A percentile compares a stretch with the other conserved stretches of the same genome.
Conservation (phyloP, 2,888 invertebrate genomes). For the Beris morrisii region DNA sequence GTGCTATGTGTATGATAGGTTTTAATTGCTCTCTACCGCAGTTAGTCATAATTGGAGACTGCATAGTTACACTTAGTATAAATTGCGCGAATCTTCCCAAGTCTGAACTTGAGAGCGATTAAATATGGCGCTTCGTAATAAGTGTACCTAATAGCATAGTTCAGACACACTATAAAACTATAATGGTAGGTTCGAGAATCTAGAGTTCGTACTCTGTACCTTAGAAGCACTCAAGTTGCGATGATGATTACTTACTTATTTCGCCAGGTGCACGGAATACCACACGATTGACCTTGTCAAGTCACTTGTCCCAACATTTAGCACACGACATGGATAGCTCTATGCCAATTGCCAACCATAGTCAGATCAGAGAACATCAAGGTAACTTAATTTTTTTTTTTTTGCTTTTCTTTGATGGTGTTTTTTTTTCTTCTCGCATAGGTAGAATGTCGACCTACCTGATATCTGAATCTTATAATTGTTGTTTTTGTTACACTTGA, state of each 20-base stretch:
- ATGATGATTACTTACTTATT: conserved; percentile 21
- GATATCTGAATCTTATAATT: conserved; percentile 2
- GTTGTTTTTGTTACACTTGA: conserved; percentile 21
- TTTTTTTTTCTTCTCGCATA: not conserved
- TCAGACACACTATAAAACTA: too few species aligned
- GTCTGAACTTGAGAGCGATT: too few species aligned
- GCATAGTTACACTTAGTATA: too few species aligned
- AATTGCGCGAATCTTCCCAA: too few species aligned
- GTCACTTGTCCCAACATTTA: conserved; percentile 21
- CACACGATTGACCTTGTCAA: conserved; percentile 19
- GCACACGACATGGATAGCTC: conserved; percentile 22
- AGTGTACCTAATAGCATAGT: too few species aligned
- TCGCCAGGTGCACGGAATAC: conserved; percentile 20
- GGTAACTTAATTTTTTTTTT: conserved; percentile 7
- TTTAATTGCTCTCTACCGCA: too few species aligned
- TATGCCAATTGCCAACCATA: conserved; percentile 3
- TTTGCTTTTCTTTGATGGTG: not conserved
- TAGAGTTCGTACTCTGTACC: too few species aligned
- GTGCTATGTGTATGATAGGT: too few species aligned
- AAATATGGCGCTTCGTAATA: too few species aligned
- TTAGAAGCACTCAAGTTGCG: not conserved
- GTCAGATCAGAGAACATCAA: conserved; percentile 7
- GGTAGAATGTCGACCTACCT: conserved; percentile 12
- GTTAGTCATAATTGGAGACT: too few species aligned
- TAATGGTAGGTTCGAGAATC: too few species aligned